Evolutionary conservation across 35 echinoderm and acorn worm genomes (phyloP).

Genomic region (Apostichopus parvimensis): DNA sequence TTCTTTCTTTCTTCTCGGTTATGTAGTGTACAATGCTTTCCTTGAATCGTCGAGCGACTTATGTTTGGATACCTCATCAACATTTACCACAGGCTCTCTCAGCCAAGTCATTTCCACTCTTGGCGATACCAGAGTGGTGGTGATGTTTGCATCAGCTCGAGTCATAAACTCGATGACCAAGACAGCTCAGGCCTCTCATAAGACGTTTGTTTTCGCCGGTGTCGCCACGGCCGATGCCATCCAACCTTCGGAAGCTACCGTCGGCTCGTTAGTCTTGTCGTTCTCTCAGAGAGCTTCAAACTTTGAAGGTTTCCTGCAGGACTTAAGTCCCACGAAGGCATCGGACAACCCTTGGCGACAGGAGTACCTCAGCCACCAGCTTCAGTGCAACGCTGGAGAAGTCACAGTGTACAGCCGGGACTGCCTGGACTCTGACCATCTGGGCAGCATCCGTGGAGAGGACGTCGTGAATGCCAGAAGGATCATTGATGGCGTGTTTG

Average conservation of each 20-base stretch:
- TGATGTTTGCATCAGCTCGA: slow-evolving; percentile 19
- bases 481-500: slow-evolving; percentile 24
- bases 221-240: neutral
- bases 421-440: neutral
- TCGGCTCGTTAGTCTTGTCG: slow-evolving; percentile 15
- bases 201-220: slow-evolving; percentile 32
- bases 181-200: neutral
- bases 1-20: neutral
- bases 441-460: neutral
- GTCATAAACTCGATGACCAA: slow-evolving; percentile 14
- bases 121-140: neutral
- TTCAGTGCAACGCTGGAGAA: slow-evolving; percentile 11
- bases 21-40: slow-evolving; percentile 28
- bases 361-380: neutral
- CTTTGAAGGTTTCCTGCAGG: neutral
- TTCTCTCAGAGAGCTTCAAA: neutral
- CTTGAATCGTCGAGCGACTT: neutral
- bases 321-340: neutral
- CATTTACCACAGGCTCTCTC: neutral
- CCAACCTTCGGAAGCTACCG: neutral
- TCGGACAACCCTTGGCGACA: slow-evolving; percentile 14
- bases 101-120: neutral
- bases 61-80: neutral
- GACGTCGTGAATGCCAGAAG: slow-evolving; percentile 2
- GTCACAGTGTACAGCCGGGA: neutral